phyloP scores from a whole-genome alignment of 2,113 vertebrate genomes.

The Dromas ardeola region DNA sequence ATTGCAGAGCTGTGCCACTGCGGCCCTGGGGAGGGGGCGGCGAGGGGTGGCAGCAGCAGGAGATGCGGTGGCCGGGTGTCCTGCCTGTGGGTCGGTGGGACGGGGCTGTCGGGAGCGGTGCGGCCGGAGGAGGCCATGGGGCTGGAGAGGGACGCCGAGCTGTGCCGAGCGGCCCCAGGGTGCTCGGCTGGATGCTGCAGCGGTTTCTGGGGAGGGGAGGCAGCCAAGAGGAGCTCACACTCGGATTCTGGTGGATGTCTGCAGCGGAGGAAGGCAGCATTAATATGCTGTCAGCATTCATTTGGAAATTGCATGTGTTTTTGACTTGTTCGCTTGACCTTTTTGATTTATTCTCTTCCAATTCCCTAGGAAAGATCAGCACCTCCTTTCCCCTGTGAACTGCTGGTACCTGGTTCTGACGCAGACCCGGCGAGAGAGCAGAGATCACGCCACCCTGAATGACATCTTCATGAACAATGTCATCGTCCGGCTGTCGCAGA shows the following conservation, averaged over 20 bases:
- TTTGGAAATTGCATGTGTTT: not conserved
- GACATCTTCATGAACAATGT: conserved; percentile 99
- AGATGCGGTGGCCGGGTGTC: fast-evolving
- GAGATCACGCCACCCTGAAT: conserved; percentile 94
- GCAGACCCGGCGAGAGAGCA: conserved; percentile 94
- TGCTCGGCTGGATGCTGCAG: not conserved
- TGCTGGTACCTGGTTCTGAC: conserved; percentile 98
- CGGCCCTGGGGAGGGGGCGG: no score
- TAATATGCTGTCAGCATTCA: not conserved
- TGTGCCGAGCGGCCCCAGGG: not conserved
- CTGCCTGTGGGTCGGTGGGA: not conserved
- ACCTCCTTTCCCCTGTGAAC: conserved; percentile 94
- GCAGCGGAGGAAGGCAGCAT: fast-evolving
- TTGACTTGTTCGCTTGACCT: not conserved
- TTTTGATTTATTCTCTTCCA: not conserved
- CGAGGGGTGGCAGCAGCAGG: not conserved
- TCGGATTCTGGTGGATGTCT: fast-evolving
- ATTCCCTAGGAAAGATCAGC: conserved; percentile 90
- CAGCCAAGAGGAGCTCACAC: not conserved
- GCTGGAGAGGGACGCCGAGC: no score
- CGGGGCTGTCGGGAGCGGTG: not conserved
- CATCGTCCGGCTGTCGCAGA: conserved; percentile 93
- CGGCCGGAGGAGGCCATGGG: no score
- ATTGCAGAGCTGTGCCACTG: not conserved
- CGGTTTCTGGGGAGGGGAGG: not conserved